Conservation (phyloP, 2,113 vertebrate species). For the Apus apus region DNA sequence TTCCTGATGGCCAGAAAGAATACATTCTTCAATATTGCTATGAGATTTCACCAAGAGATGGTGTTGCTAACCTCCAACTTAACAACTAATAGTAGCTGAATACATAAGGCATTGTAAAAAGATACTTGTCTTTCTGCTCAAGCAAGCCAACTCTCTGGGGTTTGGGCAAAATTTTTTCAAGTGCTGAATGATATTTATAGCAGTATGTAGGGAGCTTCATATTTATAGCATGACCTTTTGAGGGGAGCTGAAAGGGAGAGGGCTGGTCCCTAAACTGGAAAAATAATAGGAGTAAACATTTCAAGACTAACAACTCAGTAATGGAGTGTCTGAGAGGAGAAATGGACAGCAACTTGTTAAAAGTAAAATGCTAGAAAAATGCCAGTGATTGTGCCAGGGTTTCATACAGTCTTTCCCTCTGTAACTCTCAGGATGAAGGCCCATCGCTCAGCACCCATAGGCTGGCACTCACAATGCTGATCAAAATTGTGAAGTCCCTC, state of each 20-base stretch:
- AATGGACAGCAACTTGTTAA: neutral
- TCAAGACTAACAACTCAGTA: neutral
- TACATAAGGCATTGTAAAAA: neutral
- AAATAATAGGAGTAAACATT: neutral
- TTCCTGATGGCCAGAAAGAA: neutral
- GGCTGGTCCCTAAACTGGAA: neutral
- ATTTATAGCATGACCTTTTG: neutral
- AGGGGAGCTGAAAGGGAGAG: neutral
- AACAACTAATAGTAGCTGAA: neutral
- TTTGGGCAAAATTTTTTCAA: neutral
- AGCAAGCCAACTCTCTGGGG: neutral
- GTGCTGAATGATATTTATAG: neutral
- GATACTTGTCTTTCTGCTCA: neutral
- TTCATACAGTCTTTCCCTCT: neutral
- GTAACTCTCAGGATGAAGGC: slow-evolving; percentile 82
- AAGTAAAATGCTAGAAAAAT: neutral
- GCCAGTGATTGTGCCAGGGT: neutral
- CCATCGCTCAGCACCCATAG: slow-evolving; percentile 87
- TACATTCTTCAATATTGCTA: neutral
- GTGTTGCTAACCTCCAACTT: neutral
- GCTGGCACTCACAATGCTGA: slow-evolving; percentile 95
- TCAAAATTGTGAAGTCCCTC: slow-evolving; percentile 97
- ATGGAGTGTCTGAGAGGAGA: neutral
- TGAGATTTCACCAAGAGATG: neutral
- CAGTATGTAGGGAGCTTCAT: neutral